A percentile compares a stretch with the other conserved stretches of the same genome.
Evolutionary conservation across 2,888 invertebrate species (phyloP).

Genomic region (Uloborus plumipes): DNA sequence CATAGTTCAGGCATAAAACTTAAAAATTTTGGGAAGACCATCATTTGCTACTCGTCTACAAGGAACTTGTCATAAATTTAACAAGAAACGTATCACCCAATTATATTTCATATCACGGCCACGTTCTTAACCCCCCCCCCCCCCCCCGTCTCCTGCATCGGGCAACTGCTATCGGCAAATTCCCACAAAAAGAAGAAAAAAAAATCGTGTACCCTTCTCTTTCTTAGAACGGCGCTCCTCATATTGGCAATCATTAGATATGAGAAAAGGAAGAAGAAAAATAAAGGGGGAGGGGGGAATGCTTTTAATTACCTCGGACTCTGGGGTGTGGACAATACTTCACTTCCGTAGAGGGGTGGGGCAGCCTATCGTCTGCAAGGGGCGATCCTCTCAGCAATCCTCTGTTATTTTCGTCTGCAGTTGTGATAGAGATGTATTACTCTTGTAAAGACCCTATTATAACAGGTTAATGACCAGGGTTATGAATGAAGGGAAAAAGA

Average conservation of each 20-base stretch:
- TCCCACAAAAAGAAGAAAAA: too few relatives aligned
- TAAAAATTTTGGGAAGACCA: too few relatives aligned
- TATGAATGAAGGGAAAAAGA: too few relatives aligned
- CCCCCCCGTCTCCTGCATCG: too few relatives aligned
- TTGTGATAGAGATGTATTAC: slow-evolving; percentile 44
- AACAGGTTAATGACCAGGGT: slow-evolving; percentile 45
- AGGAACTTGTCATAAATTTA: too few relatives aligned
- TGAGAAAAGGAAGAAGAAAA: slow-evolving; percentile 9
- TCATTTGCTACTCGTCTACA: too few relatives aligned
- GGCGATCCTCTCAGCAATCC: neutral
- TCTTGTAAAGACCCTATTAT: slow-evolving; percentile 23
- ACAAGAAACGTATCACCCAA: too few relatives aligned
- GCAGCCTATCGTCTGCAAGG: neutral
- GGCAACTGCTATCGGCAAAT: too few relatives aligned
- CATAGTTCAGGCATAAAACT: too few relatives aligned
- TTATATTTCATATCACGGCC: too few relatives aligned
- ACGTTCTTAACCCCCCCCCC: too few relatives aligned
- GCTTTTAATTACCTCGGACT: slow-evolving; percentile 42
- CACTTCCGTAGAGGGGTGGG: slow-evolving; percentile 23
- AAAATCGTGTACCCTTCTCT: too few relatives aligned
- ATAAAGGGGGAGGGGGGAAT: slow-evolving; percentile 4
- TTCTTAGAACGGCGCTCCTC: slow-evolving; percentile 4
- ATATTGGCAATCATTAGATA: slow-evolving; percentile 19
- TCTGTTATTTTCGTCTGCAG: slow-evolving; percentile 4
- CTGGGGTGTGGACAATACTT: slow-evolving; percentile 37